These are phyloP conservation scores for Drosophila diplacantha DNA, from an alignment of 2,888 invertebrate species.

Conservation along the genomic window DNA sequence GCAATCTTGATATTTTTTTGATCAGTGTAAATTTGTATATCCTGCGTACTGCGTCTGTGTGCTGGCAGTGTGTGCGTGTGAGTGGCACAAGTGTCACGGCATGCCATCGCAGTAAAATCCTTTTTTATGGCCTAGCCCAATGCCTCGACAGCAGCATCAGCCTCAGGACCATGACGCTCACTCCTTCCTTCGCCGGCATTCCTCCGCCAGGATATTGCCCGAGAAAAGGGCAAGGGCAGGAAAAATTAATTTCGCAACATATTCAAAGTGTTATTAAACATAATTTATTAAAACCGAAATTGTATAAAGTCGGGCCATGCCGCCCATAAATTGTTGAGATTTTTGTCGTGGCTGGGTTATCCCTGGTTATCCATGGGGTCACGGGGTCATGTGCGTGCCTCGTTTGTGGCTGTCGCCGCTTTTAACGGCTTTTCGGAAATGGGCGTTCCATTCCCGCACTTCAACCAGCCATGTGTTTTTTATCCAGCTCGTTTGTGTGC, in stretches of 20 bases:
- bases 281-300: slow-evolving; percentile 74
- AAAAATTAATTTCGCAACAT: slow-evolving; percentile 73
- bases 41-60: slow-evolving; percentile 11
- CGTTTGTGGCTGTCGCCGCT: slow-evolving; percentile 36
- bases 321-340: slow-evolving; percentile 65
- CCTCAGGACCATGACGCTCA: slow-evolving; percentile 6
- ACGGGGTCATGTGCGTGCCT: slow-evolving; percentile 60
- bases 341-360: slow-evolving; percentile 39
- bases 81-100: slow-evolving; percentile 62
- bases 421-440: slow-evolving; percentile 56
- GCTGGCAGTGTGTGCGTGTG: slow-evolving; percentile 44
- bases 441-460: slow-evolving; percentile 27
- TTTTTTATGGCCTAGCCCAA: slow-evolving; percentile 66
- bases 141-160: slow-evolving; percentile 23
- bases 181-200: slow-evolving; percentile 34
- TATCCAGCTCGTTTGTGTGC: slow-evolving; percentile 18
- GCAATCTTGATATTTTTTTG: slow-evolving; percentile 20
- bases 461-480: slow-evolving; percentile 30
- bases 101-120: slow-evolving; percentile 68
- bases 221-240: slow-evolving; percentile 43
- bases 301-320: slow-evolving; percentile 58
- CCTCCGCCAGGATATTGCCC: slow-evolving; percentile 23
- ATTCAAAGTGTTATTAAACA: slow-evolving; percentile 74
- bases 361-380: slow-evolving; percentile 38
- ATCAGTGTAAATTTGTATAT: slow-evolving; percentile 27